These are phyloP conservation scores for Phataginus tetradactyla DNA, from an alignment of 2,797 vertebrate species.

Conservation along the genomic window DNA sequence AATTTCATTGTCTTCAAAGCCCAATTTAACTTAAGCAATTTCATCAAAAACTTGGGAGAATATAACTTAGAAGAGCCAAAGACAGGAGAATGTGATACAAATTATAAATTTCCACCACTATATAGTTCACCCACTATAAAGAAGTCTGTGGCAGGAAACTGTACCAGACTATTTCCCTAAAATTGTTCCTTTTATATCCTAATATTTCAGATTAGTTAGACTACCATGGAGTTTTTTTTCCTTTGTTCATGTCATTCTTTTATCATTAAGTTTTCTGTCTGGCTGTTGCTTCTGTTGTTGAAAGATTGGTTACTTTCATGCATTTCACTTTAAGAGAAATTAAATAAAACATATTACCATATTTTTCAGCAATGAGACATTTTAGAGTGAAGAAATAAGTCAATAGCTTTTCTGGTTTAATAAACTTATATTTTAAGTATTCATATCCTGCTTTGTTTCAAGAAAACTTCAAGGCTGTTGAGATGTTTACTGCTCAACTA, in stretches of 20 bases:
- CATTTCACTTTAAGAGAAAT: constrained; percentile 53
- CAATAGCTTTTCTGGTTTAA: constrained; percentile 48
- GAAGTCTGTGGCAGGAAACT: not conserved
- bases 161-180: not conserved
- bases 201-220: constrained; percentile 48
- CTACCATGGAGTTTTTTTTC: not conserved
- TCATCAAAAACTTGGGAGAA: constrained; percentile 36
- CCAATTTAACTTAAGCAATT: constrained; percentile 35
- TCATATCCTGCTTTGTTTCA: constrained; percentile 57
- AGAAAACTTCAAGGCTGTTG: not conserved
- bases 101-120: constrained; percentile 21
- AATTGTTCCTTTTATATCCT: constrained; percentile 43
- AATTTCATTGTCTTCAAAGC: constrained; percentile 32
- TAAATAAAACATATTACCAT: constrained; percentile 37
- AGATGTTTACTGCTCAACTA: constrained; percentile 47
- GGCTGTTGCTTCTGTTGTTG: constrained; percentile 48
- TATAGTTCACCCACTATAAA: constrained; percentile 1
- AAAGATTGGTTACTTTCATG: constrained; percentile 37
- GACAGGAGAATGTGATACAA: constrained; percentile 12
- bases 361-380: constrained; percentile 42
- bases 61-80: constrained; percentile 21
- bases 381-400: constrained; percentile 19
- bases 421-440: constrained; percentile 48
- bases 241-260: constrained; percentile 53
- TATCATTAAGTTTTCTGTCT: constrained; percentile 1